These are phyloP conservation scores for Phymorhynchus buccinoides DNA, from an alignment of 1,140 invertebrate genomes.

Conservation along the genomic window DNA sequence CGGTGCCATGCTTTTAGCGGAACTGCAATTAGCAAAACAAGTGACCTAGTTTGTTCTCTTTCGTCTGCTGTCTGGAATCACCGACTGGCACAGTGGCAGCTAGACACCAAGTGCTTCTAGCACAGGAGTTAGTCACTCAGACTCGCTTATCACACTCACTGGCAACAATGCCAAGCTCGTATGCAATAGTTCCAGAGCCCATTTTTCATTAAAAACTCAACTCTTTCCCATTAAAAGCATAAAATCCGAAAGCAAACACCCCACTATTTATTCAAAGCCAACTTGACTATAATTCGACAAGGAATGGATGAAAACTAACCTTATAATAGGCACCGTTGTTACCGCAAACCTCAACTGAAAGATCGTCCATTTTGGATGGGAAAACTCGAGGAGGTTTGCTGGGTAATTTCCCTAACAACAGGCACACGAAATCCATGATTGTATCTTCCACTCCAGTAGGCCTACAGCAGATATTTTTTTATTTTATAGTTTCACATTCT, in stretches of 20 bases:
- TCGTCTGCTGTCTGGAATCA: no score
- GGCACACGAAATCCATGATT: conserved; percentile 75
- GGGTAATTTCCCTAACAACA: conserved; percentile 57
- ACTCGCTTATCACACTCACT: background rate
- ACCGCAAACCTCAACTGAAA: conserved; percentile 96
- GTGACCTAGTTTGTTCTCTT: no score
- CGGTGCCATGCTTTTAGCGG: no score
- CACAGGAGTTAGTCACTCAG: no score
- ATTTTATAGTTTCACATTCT: conserved; percentile 93
- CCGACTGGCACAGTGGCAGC: no score
- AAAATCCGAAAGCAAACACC: background rate
- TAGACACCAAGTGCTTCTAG: no score
- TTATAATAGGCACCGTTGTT: conserved; percentile 98
- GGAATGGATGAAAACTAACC: conserved; percentile 78
- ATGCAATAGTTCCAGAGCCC: background rate
- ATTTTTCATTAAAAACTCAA: background rate
- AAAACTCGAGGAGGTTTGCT: conserved; percentile 57
- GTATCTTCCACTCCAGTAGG: no score
- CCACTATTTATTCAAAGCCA: background rate
- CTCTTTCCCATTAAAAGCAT: background rate
- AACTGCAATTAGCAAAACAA: no score
- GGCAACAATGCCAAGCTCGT: background rate
- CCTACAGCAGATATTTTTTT: no score
- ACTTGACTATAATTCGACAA: background rate
- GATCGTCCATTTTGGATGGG: conserved; percentile 85